Percentiles rank a stretch among this genome's conserved stretches.
phyloP scores from a whole-genome alignment of 2,888 invertebrate species.

The Cantharis nigra region DNA sequence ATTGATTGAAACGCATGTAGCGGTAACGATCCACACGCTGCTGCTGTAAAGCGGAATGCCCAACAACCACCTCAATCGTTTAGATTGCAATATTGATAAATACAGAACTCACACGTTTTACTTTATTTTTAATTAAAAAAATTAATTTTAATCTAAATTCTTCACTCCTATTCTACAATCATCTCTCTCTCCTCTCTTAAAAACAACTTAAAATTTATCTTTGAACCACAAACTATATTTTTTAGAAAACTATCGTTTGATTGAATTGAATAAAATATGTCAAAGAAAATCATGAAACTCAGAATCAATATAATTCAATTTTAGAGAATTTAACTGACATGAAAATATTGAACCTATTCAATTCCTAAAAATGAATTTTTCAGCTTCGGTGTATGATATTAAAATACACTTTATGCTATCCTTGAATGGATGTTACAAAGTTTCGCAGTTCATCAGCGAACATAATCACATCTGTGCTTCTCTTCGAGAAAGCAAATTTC shows the following conservation, averaged over 20 bases:
- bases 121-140: too few species aligned
- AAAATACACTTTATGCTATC: background rate
- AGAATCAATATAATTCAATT: background rate
- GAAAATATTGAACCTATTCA: background rate
- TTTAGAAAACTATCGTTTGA: background rate
- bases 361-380: background rate
- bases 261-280: background rate
- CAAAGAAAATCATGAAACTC: background rate
- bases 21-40: too few species aligned
- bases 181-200: too few species aligned
- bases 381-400: background rate
- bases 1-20: too few species aligned
- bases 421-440: background rate
- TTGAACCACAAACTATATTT: too few species aligned
- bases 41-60: too few species aligned
- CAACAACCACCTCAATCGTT: too few species aligned
- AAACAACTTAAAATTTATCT: too few species aligned
- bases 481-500: background rate
- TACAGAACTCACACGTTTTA: too few species aligned
- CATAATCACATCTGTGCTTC: background rate
- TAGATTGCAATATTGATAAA: too few species aligned
- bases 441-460: background rate
- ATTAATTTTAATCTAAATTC: background rate
- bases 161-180: too few species aligned
- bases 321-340: background rate